Base-by-base conservation (phyloP, 2,113 vertebrate genomes). In the Hirundichthys speculiger region DNA sequence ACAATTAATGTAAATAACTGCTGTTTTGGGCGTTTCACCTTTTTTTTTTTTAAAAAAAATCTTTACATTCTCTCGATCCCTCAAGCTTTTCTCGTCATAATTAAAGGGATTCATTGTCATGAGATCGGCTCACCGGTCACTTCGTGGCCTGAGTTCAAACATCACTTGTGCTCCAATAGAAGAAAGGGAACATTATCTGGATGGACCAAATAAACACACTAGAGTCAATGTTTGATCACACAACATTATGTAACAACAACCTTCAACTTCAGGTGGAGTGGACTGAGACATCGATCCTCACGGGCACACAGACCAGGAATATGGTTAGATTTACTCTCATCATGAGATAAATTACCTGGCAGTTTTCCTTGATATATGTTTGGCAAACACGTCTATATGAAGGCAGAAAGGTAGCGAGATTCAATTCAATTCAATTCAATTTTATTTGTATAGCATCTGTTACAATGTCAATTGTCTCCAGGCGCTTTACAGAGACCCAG, bases 201-300 rank as follows among this genome's bases (percentile, higher is more conserved):
- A 24, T 51, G 58, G 10, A 20, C n/a, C 75, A 34, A 9, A 51
- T 56, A 63, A 79, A 73, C 40, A 70, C 13, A 53, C 20, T 13
- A 12, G 20, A 75, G 47, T 22, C 45, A 42, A 63, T 43, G 62
- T 61, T 50, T 70, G 24, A 46, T 22, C 13, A 2, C 2, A 21
- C 7, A 20, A 18, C 13, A 18, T 80, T 46, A 20, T 16, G 14
- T 45, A 54, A 71, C 39, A 15, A 21, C 34, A 68, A 49, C 68
- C 64, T 75, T 84, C 47, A 62, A 61, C 51, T 63, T 65, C 30
- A 64, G 19, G 40, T 39, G 27, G 13, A 2, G 10, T 13, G 15
- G 2, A 27, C 12, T 19, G 38, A 52, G 5, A 0, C 15, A 11
- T n/a, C 1, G 2, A 59, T 45, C 9, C 20, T 13, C 34, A 34